Evolutionary conservation across 2,888 invertebrate genomes (phyloP).

Genomic region (Acleris literana): DNA sequence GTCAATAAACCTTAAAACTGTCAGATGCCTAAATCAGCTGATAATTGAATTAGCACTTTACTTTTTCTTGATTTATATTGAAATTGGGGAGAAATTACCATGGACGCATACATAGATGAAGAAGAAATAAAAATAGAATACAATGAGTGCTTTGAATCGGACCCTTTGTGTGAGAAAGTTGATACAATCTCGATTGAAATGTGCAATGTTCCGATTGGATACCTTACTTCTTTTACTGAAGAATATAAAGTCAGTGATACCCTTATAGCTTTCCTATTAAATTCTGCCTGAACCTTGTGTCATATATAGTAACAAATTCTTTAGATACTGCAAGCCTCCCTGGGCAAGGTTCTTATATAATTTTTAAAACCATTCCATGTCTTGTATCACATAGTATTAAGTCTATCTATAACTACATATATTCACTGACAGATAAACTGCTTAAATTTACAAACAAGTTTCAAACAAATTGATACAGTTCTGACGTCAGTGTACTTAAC

Average conservation of each 20-base stretch:
- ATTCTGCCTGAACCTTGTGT: too few species aligned
- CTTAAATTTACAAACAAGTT: too few species aligned
- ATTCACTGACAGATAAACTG: too few species aligned
- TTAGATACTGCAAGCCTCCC: too few species aligned
- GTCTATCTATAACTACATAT: too few species aligned
- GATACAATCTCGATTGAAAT: not conserved
- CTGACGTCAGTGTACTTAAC: too few species aligned
- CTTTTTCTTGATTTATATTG: not conserved
- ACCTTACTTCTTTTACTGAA: not conserved
- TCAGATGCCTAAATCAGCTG: slow-evolving; percentile 28
- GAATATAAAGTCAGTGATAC: slow-evolving; percentile 15
- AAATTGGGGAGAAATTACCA: slow-evolving; percentile 17
- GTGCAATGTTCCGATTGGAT: not conserved
- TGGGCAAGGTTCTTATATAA: too few species aligned
- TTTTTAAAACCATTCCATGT: too few species aligned
- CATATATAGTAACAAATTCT: too few species aligned
- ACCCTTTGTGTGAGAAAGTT: slow-evolving; percentile 47
- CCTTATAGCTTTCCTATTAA: not conserved
- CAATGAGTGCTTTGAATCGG: slow-evolving; percentile 47
- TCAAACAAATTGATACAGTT: too few species aligned
- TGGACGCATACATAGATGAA: slow-evolving; percentile 44
- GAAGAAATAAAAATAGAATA: slow-evolving; percentile 61
- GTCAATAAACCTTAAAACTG: slow-evolving; percentile 26
- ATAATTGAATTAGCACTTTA: slow-evolving; percentile 2
- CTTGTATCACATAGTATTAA: too few species aligned